Percentiles rank a stretch among this genome's conserved stretches.
Conservation (phyloP, 53 echinoderm and acorn worm genomes). For the Arbacia lixula region DNA sequence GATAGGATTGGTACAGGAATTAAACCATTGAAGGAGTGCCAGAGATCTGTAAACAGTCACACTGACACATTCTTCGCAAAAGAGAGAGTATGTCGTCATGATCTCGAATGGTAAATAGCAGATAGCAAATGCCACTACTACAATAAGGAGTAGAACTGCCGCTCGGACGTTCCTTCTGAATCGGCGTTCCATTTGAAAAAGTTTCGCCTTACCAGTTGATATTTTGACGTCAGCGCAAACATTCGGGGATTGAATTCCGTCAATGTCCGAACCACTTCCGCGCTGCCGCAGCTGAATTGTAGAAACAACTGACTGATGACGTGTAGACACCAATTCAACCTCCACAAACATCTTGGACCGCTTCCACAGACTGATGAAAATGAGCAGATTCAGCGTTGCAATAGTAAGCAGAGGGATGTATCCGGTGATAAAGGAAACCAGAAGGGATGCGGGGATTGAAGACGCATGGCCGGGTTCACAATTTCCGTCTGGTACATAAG, state of each 20-base stretch:
- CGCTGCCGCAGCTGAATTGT: too few species aligned
- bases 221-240: background rate
- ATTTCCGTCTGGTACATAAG: too few species aligned
- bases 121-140: background rate
- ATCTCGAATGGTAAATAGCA: slow-evolving; percentile 1
- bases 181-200: background rate
- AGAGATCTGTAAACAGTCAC: background rate
- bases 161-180: slow-evolving; percentile 22
- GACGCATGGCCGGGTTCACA: background rate
- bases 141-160: background rate
- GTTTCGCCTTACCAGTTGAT: background rate
- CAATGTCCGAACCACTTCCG: too few species aligned
- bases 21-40: background rate
- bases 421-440: background rate
- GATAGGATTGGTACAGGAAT: slow-evolving; percentile 6
- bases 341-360: slow-evolving; percentile 7
- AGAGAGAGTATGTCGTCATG: background rate
- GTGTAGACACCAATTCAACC: background rate
- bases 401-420: background rate
- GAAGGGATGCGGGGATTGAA: background rate
- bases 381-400: background rate
- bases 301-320: background rate
- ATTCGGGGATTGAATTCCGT: too few species aligned
- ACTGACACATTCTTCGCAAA: background rate
- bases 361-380: background rate